Evolutionary conservation across 2,888 invertebrate genomes (phyloP).

Genomic region (Digitonthophagus gazella): DNA sequence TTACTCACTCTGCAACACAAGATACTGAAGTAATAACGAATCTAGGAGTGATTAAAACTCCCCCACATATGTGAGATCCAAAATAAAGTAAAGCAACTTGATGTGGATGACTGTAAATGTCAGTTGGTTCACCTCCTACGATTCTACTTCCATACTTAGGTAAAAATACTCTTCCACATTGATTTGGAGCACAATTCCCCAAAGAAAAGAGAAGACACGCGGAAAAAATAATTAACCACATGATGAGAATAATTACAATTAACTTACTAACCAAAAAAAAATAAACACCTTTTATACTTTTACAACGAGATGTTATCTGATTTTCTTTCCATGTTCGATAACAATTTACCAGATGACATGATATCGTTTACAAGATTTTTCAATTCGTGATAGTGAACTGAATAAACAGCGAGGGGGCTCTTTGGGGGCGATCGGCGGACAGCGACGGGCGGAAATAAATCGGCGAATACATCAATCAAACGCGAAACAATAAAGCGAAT

Average conservation of each 20-base stretch:
- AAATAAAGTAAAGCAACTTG: slow-evolving; percentile 55
- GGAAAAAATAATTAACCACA: neutral
- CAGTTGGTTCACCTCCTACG: slow-evolving; percentile 53
- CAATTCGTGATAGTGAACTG: neutral
- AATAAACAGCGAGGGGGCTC: neutral
- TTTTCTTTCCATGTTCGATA: neutral
- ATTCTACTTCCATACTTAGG: slow-evolving; percentile 32
- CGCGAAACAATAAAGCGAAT: neutral
- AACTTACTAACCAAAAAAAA: no score
- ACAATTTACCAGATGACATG: neutral
- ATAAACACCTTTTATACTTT: neutral
- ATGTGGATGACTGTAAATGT: slow-evolving; percentile 57
- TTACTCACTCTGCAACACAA: slow-evolving; percentile 44
- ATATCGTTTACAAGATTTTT: neutral
- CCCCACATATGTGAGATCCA: slow-evolving; percentile 56
- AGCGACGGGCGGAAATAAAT: neutral
- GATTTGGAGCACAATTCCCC: slow-evolving; percentile 31
- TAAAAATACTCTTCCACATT: slow-evolving; percentile 38
- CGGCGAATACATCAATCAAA: neutral
- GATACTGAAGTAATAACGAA: slow-evolving; percentile 57
- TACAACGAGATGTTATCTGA: neutral
- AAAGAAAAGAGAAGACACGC: neutral
- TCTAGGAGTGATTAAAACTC: slow-evolving; percentile 52
- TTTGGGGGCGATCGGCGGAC: neutral
- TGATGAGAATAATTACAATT: no score